Evolutionary conservation across 2,113 vertebrate genomes (phyloP).

Genomic region (Podarcis muralis): DNA sequence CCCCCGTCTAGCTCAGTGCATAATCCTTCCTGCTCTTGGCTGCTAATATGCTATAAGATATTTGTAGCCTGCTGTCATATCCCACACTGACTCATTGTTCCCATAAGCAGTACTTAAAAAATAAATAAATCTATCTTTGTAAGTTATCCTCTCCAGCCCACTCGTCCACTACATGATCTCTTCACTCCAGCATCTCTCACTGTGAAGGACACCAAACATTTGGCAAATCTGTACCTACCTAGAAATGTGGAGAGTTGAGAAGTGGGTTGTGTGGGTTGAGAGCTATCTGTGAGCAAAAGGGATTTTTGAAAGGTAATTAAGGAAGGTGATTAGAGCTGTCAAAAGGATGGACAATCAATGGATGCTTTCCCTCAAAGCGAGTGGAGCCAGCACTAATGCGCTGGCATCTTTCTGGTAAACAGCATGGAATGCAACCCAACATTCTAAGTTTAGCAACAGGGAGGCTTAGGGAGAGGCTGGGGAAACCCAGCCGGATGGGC

Average conservation of each 20-base stretch:
- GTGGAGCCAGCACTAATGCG: neutral
- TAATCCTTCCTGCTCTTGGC: slow-evolving; percentile 18
- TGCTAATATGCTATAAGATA: slow-evolving; percentile 60
- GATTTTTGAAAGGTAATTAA: neutral
- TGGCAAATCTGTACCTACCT: neutral
- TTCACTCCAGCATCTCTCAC: slow-evolving; percentile 52
- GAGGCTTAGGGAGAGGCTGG: too few species aligned
- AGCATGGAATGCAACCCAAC: neutral
- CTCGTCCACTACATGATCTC: slow-evolving; percentile 52
- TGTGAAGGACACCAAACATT: slow-evolving; percentile 1
- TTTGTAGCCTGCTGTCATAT: slow-evolving; percentile 63
- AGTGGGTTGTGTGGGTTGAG: slow-evolving; percentile 2
- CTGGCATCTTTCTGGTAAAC: neutral
- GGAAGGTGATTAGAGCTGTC: slow-evolving; percentile 11
- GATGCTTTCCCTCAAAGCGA: neutral
- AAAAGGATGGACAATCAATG: neutral
- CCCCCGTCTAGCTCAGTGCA: slow-evolving; percentile 22
- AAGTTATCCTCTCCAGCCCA: slow-evolving; percentile 63
- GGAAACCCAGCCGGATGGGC: too few species aligned
- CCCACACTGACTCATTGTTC: slow-evolving; percentile 52
- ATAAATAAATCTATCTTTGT: slow-evolving; percentile 57
- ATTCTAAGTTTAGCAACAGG: neutral
- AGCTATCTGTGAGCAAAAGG: neutral
- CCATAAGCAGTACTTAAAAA: slow-evolving; percentile 43
- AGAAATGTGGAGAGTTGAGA: neutral